Conservation (phyloP, 2,113 vertebrate genomes). For the Oreocharis arfaki region DNA sequence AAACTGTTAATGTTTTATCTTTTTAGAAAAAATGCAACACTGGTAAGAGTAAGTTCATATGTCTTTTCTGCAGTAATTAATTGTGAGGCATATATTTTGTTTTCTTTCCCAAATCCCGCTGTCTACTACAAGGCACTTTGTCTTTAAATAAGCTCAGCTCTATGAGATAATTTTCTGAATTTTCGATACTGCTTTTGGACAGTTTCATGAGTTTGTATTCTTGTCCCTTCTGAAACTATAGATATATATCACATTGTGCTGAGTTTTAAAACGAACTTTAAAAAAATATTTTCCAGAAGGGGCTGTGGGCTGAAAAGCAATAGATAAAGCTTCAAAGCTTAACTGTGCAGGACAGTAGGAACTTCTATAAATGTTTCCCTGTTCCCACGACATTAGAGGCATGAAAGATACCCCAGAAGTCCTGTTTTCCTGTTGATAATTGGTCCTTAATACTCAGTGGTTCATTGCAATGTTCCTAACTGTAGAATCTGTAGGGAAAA, state of each 20-base stretch:
- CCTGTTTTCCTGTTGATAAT: constrained; percentile 7
- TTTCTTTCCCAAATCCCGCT: background rate
- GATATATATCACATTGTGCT: background rate
- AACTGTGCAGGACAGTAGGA: background rate
- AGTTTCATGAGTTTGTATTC: background rate
- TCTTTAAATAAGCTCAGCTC: background rate
- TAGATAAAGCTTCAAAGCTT: background rate
- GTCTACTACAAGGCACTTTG: background rate
- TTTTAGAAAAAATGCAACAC: background rate
- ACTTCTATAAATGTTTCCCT: background rate
- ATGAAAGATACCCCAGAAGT: background rate
- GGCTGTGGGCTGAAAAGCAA: background rate
- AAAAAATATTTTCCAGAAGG: background rate
- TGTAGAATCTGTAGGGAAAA: constrained; percentile 14
- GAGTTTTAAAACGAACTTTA: background rate
- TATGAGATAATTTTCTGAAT: background rate
- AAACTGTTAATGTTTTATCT: background rate
- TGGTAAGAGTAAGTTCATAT: background rate
- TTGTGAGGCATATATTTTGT: background rate
- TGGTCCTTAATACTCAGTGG: background rate
- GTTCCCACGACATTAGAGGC: background rate
- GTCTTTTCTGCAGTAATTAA: background rate
- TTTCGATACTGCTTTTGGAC: background rate
- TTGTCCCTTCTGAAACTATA: background rate
- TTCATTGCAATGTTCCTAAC: background rate